Percentiles rank a stretch among this genome's conserved stretches.
Conservation (phyloP, 2,888 invertebrate genomes). For the Erebia aethiops region DNA sequence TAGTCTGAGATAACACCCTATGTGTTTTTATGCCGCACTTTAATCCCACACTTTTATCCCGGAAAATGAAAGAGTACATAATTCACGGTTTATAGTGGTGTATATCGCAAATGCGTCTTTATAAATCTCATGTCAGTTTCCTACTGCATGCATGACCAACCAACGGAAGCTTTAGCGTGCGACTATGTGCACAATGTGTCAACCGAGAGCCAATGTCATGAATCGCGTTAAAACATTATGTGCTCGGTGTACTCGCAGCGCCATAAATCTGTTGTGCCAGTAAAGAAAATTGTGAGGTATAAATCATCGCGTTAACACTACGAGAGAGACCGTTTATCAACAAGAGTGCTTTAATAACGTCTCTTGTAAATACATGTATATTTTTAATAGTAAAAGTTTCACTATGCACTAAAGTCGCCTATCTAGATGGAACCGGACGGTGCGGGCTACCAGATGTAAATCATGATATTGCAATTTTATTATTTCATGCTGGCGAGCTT, state of each 20-base stretch:
- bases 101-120: not conserved
- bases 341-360: constrained; percentile 64
- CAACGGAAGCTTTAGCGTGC: constrained; percentile 17
- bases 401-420: too few species aligned
- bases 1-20: too few species aligned
- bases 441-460: too few species aligned
- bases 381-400: not conserved
- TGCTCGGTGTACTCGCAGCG: constrained; percentile 58
- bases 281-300: constrained; percentile 78
- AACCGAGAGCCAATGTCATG: constrained; percentile 39
- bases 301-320: constrained; percentile 71
- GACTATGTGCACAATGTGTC: constrained; percentile 24
- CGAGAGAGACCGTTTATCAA: constrained; percentile 72
- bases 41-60: too few species aligned
- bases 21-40: too few species aligned
- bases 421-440: too few species aligned
- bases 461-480: too few species aligned
- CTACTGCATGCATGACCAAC: constrained; percentile 13
- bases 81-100: too few species aligned
- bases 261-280: constrained; percentile 71
- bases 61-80: too few species aligned
- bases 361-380: constrained; percentile 43
- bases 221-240: constrained; percentile 49
- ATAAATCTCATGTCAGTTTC: constrained; percentile 18
- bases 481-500: too few species aligned